These are phyloP conservation scores for Sebastes taczanowskii DNA, from an alignment of 2,797 vertebrate genomes.

Conservation along the genomic window DNA sequence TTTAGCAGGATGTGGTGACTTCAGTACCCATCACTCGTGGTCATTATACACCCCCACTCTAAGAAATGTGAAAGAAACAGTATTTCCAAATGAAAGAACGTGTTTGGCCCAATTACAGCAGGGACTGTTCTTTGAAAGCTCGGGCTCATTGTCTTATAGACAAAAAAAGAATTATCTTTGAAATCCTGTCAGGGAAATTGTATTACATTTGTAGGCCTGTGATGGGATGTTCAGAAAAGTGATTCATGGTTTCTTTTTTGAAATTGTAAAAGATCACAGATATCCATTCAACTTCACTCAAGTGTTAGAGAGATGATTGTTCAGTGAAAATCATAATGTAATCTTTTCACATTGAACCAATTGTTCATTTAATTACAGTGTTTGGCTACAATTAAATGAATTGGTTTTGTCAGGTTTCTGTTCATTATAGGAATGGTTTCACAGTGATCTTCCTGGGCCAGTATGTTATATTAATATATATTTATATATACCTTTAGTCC, in stretches of 20 bases:
- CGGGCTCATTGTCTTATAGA: slow-evolving; percentile 74
- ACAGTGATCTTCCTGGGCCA: not conserved
- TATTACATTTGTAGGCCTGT: slow-evolving; percentile 54
- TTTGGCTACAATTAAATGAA: slow-evolving; percentile 68
- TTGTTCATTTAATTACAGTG: slow-evolving; percentile 76
- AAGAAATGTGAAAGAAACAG: slow-evolving; percentile 74
- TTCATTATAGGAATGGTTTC: slow-evolving; percentile 22
- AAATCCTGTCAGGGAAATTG: slow-evolving; percentile 61
- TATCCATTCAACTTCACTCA: slow-evolving; percentile 69
- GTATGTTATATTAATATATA: slow-evolving; percentile 19
- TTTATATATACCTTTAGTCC: not conserved
- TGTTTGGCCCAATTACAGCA: slow-evolving; percentile 79
- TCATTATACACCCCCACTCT: slow-evolving; percentile 81
- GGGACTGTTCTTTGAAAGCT: slow-evolving; percentile 68
- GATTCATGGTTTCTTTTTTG: slow-evolving; percentile 58
- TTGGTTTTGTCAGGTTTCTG: slow-evolving; percentile 63
- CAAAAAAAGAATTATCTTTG: slow-evolving; percentile 72
- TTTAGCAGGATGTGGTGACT: slow-evolving; percentile 80
- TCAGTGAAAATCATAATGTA: slow-evolving; percentile 66
- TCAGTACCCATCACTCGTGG: slow-evolving; percentile 77
- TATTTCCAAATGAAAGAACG: slow-evolving; percentile 79
- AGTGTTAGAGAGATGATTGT: slow-evolving; percentile 62
- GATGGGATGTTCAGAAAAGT: slow-evolving; percentile 59
- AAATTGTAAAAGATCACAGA: slow-evolving; percentile 61
- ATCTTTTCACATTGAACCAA: slow-evolving; percentile 60